Percentiles rank a stretch among this genome's conserved stretches.
Conservation (phyloP, 2,797 vertebrate genomes). For the Micromesistius poutassou region DNA sequence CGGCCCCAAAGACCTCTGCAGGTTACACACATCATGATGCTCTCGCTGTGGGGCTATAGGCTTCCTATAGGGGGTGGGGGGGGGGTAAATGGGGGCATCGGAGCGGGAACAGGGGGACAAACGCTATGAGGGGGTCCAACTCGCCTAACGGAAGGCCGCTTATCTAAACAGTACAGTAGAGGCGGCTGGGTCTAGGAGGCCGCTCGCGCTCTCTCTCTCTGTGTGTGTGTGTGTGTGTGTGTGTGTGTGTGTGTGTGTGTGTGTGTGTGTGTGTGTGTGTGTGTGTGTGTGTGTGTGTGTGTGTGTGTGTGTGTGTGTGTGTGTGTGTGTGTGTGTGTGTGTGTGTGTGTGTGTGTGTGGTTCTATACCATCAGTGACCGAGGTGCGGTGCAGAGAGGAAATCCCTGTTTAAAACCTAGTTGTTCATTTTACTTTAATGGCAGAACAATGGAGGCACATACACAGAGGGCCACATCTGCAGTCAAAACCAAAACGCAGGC, state of each 20-base stretch:
- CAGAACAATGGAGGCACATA: conserved; percentile 54
- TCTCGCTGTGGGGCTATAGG: not conserved
- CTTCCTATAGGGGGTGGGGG: conserved; percentile 4
- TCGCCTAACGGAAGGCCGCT: conserved; percentile 55
- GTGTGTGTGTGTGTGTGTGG: conserved; percentile 19
- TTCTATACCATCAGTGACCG: conserved; percentile 49
- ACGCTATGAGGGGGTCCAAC: conserved; percentile 40
- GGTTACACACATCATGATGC: not conserved
- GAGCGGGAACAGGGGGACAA: conserved; percentile 21
- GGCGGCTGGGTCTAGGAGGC: conserved; percentile 42
- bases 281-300: conserved; percentile 20
- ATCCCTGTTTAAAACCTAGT: conserved; percentile 60
- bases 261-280: conserved; percentile 19
- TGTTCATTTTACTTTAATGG: conserved; percentile 29
- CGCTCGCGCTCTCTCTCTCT: conserved; percentile 24
- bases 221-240: conserved; percentile 17
- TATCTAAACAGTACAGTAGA: conserved; percentile 49
- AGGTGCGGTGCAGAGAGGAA: conserved; percentile 57
- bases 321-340: too few species aligned
- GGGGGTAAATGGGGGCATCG: too few species aligned
- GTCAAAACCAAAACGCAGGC: not conserved
- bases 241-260: conserved; percentile 12
- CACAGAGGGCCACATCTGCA: not conserved
- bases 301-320: conserved; percentile 17
- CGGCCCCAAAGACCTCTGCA: not conserved